Evolutionary conservation across 1,140 invertebrate genomes (phyloP).

Genomic region (Penaeus chinensis): DNA sequence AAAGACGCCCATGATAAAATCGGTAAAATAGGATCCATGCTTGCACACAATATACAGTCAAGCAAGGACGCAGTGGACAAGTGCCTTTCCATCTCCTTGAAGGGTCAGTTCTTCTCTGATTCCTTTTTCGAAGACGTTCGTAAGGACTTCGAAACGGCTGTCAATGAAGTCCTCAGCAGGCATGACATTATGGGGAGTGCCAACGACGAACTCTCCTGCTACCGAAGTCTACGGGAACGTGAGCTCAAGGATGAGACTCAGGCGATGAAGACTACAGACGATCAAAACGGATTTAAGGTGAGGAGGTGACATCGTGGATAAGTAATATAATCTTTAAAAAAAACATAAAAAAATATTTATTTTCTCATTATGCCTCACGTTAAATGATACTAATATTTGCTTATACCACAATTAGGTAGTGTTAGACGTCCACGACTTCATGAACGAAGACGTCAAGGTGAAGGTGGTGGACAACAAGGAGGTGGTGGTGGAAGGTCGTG

Average conservation of each 20-base stretch:
- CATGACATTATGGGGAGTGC: background rate
- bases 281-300: constrained; percentile 48
- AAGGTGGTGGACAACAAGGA: constrained; percentile 45
- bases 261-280: constrained; percentile 43
- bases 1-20: too few species aligned
- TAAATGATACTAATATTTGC: too few species aligned
- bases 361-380: background rate
- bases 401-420: constrained; percentile 6
- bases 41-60: too few species aligned
- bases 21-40: too few species aligned
- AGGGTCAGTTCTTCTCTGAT: constrained; percentile 37
- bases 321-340: background rate
- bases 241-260: constrained; percentile 53
- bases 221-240: constrained; percentile 41
- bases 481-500: constrained; percentile 46
- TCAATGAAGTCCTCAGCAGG: constrained; percentile 19
- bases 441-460: constrained; percentile 30
- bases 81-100: constrained; percentile 16
- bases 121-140: constrained; percentile 28
- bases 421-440: constrained; percentile 39
- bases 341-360: background rate
- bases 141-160: constrained; percentile 38
- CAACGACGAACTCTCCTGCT: constrained; percentile 15
- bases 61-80: background rate
- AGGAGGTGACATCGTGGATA: background rate